A percentile compares a stretch with the other conserved stretches of the same genome.
Evolutionary conservation across 2,113 vertebrate genomes (phyloP).

Genomic region (Eolophus roseicapilla): DNA sequence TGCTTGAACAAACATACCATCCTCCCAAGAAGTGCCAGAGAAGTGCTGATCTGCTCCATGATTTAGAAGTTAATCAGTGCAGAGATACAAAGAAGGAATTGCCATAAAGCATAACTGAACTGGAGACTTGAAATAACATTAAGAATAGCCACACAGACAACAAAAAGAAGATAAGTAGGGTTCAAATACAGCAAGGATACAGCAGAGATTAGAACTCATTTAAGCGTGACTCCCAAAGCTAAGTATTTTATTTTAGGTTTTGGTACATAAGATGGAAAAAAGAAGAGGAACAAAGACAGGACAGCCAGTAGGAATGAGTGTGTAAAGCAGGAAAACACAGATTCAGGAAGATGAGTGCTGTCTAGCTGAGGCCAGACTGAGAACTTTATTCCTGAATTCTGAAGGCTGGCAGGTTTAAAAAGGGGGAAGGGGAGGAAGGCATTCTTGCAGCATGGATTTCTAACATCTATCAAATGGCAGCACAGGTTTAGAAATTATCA

Average conservation of each 20-base stretch:
- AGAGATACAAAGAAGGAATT: neutral
- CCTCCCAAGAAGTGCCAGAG: neutral
- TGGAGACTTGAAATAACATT: neutral
- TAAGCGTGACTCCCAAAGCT: neutral
- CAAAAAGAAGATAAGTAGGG: neutral
- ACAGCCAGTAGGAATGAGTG: neutral
- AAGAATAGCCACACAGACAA: neutral
- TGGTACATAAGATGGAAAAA: neutral
- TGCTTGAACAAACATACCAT: neutral
- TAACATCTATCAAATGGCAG: neutral
- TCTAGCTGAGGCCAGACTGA: neutral
- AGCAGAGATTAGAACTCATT: neutral
- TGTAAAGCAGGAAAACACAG: neutral
- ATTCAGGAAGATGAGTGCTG: neutral
- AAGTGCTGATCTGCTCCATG: constrained; percentile 1
- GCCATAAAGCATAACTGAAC: neutral
- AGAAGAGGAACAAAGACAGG: neutral
- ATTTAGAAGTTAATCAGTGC: neutral
- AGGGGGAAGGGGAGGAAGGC: neutral
- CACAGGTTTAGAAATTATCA: neutral
- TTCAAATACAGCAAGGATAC: neutral
- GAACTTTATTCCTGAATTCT: neutral
- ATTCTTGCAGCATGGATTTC: neutral
- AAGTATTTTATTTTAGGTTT: neutral
- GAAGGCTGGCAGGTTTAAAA: neutral